Base-by-base conservation (phyloP, 2,113 vertebrate species). In the Pangasianodon gigas region DNA sequence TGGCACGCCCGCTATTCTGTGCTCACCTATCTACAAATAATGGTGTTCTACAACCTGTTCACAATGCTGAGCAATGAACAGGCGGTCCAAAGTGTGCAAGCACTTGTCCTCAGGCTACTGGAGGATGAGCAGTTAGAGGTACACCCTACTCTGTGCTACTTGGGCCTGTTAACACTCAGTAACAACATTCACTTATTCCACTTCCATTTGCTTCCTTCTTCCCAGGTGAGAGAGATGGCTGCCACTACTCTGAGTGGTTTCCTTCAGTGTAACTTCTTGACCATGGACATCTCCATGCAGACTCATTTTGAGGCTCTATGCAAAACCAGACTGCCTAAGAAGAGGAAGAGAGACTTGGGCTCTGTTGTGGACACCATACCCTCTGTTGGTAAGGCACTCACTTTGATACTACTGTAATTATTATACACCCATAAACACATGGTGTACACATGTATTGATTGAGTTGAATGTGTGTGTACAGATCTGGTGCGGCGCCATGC, bases 1-100 rank as follows among this genome's bases (percentile, higher is more conserved):
- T 99, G 98, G 98, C 98, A 99, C 86, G 97, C 98, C 4, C 96
- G 97, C 87, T 99, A 97, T 92, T 98, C 98, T 19, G 95, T 99
- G 19, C 93, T 99, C 93, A 98, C 97, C 95, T 99, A 98, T 96
- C 96, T 99, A 94, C 98, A 99, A 96, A 98, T 97, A 91, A 97
- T 97, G 96, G 98, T 99, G 81, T 99, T 99, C 96, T 98, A 99
- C 96, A 99, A 99, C 95, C 96, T 99, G 91, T 99, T 99, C 93
- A 97, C 97, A 90, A 97, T 99, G 93, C 96, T 99, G 92, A 97
- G 96, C 93, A 95, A 95, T 85, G 95, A 96, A n/a, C 95, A 95
- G 71, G 96, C 97, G 56, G 97, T 99, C 87, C 95, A 95, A 91
- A 96, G 96, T 90, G 96, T 98, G 87, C 95, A 93, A 84, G 96